Evolutionary conservation across 2,113 vertebrate genomes (phyloP), one percentile per base, ranked within the genome.

Genomic region (Rynchops niger): DNA sequence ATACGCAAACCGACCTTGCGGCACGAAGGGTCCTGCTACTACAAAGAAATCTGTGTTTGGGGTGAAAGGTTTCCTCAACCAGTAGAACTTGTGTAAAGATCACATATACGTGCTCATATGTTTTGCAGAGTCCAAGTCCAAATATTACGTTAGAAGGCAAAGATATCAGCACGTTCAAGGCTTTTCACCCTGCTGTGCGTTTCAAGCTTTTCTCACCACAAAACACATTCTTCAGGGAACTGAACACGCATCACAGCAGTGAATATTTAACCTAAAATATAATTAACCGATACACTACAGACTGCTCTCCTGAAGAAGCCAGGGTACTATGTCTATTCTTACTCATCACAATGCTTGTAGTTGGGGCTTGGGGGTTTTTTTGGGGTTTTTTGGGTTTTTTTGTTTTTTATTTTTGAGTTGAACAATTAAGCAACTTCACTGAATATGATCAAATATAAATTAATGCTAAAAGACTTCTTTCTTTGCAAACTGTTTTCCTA

Each of bases 71-170:
- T 61, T 88, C 32, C 65, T 45, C 52, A 19, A 5, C 11, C 15
- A 43, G 25, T 38, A 82, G n/a, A 42, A 42, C 25, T 74, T 36
- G n/a, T 9, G 61, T 71, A 53, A 66, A 58, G 42, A 29, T 61
- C 6, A 62, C 32, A 17, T 1, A 17, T 3, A 36, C 1, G 1
- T 1, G 12, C 45, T 80, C 30, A 36, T 7, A 14, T 3, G 11
- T 66, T 79, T 83, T 91, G 67, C 63, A 59, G 38, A 66, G 26
- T 27, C 11, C 34, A 38, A 76, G 29, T n/a, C 76, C 50, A 74
- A 83, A 55, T 23, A 66, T 20, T 23, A 53, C 2, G 2, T 22
- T 8, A 49, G 30, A 89, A 53, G n/a, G 32, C 55, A 73, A 32
- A 50, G 42, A 32, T 27, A 53, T 1, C 19, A 15, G 36, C 7